These are phyloP conservation scores for Antheraea assamensis DNA, from an alignment of 2,888 invertebrate species.

Conservation along the genomic window DNA sequence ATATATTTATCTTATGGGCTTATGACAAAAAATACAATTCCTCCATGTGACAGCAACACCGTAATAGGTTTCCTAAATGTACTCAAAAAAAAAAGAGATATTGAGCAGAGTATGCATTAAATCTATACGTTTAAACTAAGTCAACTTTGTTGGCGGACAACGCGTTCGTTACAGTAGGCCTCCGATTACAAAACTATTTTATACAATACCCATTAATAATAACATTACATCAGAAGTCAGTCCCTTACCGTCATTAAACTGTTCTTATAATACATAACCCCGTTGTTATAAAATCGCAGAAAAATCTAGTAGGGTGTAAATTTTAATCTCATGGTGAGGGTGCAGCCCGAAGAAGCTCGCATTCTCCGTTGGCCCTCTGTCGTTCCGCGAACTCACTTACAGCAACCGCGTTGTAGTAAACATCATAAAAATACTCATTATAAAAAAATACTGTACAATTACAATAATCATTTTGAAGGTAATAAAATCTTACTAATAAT, in stretches of 20 bases:
- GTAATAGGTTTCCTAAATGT: conserved; percentile 64
- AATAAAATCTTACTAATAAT: conserved; percentile 69
- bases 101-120: conserved; percentile 77
- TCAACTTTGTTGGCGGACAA: conserved; percentile 77
- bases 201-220: conserved; percentile 76
- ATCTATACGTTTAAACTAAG: conserved; percentile 71
- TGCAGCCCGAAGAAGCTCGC: background rate
- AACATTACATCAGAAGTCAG: conserved; percentile 78
- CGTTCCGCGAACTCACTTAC: conserved; percentile 18
- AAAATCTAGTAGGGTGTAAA: conserved; percentile 66
- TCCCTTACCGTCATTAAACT: conserved; percentile 70
- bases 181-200: conserved; percentile 70
- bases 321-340: conserved; percentile 63
- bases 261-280: conserved; percentile 76
- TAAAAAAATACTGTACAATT: conserved; percentile 81
- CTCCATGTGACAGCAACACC: conserved; percentile 53
- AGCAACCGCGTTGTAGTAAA: conserved; percentile 43
- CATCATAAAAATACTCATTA: conserved; percentile 77
- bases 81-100: conserved; percentile 72
- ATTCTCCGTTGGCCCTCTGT: background rate
- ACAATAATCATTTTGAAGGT: conserved; percentile 75
- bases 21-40: conserved; percentile 32
- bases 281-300: conserved; percentile 73
- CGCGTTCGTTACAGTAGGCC: conserved; percentile 68
- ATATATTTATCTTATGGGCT: conserved; percentile 13